These are phyloP conservation scores for Spodoptera litura DNA, from an alignment of 1,140 invertebrate genomes.

Conservation along the genomic window DNA sequence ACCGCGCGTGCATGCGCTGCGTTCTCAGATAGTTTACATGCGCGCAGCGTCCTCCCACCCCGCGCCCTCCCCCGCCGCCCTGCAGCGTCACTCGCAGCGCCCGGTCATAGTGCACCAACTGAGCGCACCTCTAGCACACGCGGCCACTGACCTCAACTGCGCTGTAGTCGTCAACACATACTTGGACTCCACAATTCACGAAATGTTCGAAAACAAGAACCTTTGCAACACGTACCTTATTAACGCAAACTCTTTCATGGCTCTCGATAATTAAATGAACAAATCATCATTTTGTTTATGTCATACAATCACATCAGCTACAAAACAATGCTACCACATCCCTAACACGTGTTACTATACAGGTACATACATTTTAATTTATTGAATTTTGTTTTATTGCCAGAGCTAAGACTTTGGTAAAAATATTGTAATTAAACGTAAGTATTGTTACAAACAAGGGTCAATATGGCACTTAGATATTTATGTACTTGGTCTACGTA, in stretches of 20 bases:
- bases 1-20: conserved; percentile 48
- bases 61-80: not conserved
- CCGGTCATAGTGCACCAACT: conserved; percentile 59
- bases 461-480: no score
- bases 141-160: conserved; percentile 62
- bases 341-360: no score
- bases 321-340: no score
- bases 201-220: conserved; percentile 64
- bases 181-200: conserved; percentile 57
- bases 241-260: conserved; percentile 60
- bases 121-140: conserved; percentile 54
- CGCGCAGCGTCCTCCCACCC: conserved; percentile 10
- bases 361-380: no score
- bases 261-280: not conserved
- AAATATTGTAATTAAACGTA: no score
- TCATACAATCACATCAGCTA: no score
- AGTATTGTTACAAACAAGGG: no score
- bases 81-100: conserved; percentile 10
- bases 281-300: no score
- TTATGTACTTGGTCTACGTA: no score
- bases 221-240: conserved; percentile 68
- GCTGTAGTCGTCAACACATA: conserved; percentile 67
- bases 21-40: conserved; percentile 61
- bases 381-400: no score
- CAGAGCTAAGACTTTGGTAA: no score